Percentiles rank a stretch among this genome's conserved stretches.
phyloP scores from a whole-genome alignment of 2,113 vertebrate species.

The Ptilonorhynchus violaceus region DNA sequence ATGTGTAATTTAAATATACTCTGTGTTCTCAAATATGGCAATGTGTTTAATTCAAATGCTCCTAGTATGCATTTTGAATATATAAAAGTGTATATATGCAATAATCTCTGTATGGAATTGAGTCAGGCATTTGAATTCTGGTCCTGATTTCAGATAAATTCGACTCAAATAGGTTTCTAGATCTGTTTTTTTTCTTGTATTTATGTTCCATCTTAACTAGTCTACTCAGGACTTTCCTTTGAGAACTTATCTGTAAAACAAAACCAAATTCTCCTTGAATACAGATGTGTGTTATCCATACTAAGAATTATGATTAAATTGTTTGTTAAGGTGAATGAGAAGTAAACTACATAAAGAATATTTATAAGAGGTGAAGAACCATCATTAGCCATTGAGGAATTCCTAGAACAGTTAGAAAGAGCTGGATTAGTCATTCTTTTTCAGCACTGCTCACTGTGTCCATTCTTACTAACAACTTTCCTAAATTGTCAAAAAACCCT shows the following conservation, averaged over 20 bases:
- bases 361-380: neutral
- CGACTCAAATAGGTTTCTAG: neutral
- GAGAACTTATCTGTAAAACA: neutral
- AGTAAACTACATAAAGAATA: neutral
- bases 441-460: neutral
- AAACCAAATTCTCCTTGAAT: neutral
- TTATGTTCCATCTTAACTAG: neutral
- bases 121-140: neutral
- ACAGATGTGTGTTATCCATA: neutral
- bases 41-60: neutral
- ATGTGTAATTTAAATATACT: neutral
- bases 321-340: neutral
- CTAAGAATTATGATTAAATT: neutral
- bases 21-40: neutral
- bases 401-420: neutral
- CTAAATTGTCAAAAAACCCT: rapidly evolving
- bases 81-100: neutral
- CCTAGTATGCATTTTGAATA: neutral
- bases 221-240: neutral
- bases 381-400: neutral
- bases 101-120: neutral
- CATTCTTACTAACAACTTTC: neutral
- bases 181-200: neutral
- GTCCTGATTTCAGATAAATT: neutral
- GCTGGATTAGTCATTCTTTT: neutral